phyloP scores from a whole-genome alignment of 35 echinoderm and acorn worm genomes.

The Ophioderma brevispina region DNA sequence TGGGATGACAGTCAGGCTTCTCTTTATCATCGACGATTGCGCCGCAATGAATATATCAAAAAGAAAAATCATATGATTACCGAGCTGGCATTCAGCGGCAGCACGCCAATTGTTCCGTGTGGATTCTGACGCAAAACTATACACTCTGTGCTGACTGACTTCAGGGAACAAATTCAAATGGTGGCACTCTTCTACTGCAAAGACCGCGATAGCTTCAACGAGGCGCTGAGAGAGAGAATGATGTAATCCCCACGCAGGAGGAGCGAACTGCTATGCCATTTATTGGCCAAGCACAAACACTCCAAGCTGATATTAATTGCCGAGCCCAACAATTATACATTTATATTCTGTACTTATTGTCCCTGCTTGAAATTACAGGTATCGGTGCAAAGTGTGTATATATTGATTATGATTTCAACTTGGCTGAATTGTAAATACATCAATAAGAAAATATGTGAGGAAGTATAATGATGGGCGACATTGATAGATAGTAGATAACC shows the following conservation, averaged over 20 bases:
- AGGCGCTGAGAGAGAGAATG: neutral
- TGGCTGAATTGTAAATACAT: neutral
- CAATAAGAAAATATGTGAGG: neutral
- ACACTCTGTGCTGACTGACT: too few species aligned
- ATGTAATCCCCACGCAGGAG: neutral
- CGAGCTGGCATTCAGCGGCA: too few species aligned
- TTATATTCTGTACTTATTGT: neutral
- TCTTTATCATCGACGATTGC: too few species aligned
- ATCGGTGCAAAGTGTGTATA: neutral
- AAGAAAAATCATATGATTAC: too few species aligned
- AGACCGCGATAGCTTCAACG: neutral
- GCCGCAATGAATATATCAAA: too few species aligned
- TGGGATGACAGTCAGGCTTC: too few species aligned
- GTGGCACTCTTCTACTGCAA: too few species aligned
- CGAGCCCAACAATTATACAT: neutral
- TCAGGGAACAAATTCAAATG: too few species aligned
- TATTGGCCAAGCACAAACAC: neutral
- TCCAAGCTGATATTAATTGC: conserved; percentile 4
- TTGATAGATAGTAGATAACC: neutral
- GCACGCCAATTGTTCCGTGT: too few species aligned
- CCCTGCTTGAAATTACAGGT: neutral
- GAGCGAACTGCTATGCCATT: neutral
- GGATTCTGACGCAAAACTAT: too few species aligned
- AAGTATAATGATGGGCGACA: neutral
- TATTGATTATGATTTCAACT: neutral